Conservation (phyloP, 2,797 vertebrate species). For the Naso thynnoides region DNA sequence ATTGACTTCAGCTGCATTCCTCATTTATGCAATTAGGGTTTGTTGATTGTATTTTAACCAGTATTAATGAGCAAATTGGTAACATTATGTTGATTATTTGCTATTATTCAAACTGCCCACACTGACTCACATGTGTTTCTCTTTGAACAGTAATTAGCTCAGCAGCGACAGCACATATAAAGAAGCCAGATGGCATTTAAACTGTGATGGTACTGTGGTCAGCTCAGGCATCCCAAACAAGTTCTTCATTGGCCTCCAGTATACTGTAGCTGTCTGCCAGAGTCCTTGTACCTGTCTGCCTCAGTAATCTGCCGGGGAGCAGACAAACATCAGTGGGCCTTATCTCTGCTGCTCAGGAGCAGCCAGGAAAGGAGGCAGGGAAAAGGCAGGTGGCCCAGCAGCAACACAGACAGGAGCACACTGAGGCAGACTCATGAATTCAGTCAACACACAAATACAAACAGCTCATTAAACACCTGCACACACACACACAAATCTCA, state of each 20-base stretch:
- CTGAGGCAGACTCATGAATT: slow-evolving; percentile 41
- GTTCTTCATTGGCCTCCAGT: slow-evolving; percentile 57
- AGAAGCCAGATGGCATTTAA: slow-evolving; percentile 33
- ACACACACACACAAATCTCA: slow-evolving; percentile 8
- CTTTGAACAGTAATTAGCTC: slow-evolving; percentile 32
- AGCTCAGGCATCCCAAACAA: slow-evolving; percentile 50
- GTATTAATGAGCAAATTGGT: neutral
- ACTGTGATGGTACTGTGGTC: slow-evolving; percentile 43
- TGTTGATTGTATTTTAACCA: slow-evolving; percentile 9
- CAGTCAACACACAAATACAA: slow-evolving; percentile 55
- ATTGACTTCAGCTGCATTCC: neutral
- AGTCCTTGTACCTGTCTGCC: slow-evolving; percentile 70
- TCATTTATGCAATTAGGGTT: slow-evolving; percentile 10
- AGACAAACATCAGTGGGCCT: slow-evolving; percentile 83
- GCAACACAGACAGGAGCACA: slow-evolving; percentile 52
- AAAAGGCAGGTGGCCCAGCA: slow-evolving; percentile 54
- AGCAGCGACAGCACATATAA: slow-evolving; percentile 12
- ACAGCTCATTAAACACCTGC: slow-evolving; percentile 56
- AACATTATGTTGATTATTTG: neutral
- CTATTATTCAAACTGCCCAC: slow-evolving; percentile 7
- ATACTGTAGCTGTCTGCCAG: slow-evolving; percentile 58
- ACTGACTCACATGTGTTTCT: slow-evolving; percentile 7
- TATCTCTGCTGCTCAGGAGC: slow-evolving; percentile 83
- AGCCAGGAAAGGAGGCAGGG: slow-evolving; percentile 64
- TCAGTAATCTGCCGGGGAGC: slow-evolving; percentile 80